Conservation (phyloP, 2,888 invertebrate genomes). For the Parnassius mnemosyne region DNA sequence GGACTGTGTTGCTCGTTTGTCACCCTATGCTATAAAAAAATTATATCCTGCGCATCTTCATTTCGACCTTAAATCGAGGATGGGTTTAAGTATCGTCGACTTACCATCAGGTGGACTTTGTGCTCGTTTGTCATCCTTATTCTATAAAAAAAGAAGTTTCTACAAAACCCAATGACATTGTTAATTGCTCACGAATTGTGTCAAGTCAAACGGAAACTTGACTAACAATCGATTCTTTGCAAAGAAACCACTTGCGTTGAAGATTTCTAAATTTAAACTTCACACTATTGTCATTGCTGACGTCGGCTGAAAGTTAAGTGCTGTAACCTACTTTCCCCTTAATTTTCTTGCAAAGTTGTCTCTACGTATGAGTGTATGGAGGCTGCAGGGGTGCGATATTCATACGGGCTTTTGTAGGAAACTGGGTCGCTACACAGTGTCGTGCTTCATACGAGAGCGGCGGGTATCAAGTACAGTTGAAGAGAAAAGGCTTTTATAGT, state of each 20-base stretch:
- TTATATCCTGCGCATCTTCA: no score
- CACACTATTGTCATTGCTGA: constrained; percentile 26
- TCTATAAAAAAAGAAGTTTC: no score
- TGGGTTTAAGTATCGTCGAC: no score
- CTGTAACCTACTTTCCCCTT: constrained; percentile 27
- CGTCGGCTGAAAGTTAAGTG: constrained; percentile 26
- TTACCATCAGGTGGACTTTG: no score
- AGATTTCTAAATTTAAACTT: constrained; percentile 25
- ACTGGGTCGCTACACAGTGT: constrained; percentile 29
- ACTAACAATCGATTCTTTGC: constrained; percentile 18
- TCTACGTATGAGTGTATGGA: constrained; percentile 24
- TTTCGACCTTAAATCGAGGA: no score
- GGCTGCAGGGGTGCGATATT: constrained; percentile 26
- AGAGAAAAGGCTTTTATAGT: constrained; percentile 20
- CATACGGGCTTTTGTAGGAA: constrained; percentile 29
- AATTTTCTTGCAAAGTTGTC: constrained; percentile 27
- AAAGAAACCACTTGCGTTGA: constrained; percentile 16
- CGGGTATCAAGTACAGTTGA: constrained; percentile 23
- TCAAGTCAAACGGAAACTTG: constrained; percentile 9
- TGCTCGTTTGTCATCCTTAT: no score
- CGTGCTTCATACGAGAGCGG: constrained; percentile 27
- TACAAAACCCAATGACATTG: no score
- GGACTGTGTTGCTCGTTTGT: no score
- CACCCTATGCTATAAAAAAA: no score
- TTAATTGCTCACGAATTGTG: background rate